phyloP scores from a whole-genome alignment of 2,797 vertebrate genomes.

The Xerus rutilus region DNA sequence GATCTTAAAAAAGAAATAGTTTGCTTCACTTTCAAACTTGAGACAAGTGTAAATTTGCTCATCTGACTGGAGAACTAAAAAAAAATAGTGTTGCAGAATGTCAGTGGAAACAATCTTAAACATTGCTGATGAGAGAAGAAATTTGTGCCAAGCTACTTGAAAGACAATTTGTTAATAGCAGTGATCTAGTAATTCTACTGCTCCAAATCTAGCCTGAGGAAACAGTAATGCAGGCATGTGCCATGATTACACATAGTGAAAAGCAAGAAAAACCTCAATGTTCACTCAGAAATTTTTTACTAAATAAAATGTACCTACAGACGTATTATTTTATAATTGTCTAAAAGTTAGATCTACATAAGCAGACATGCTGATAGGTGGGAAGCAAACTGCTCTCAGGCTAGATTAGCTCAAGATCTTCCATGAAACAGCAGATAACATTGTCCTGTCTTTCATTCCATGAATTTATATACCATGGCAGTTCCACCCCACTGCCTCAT shows the following conservation, averaged over 20 bases:
- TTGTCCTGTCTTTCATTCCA: not conserved
- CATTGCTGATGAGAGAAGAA: not conserved
- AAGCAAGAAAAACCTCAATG: not conserved
- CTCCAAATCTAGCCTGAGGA: not conserved
- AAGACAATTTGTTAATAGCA: slow-evolving; percentile 34
- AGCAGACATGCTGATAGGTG: not conserved
- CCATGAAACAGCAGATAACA: not conserved
- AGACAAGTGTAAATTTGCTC: slow-evolving; percentile 30
- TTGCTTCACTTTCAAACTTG: slow-evolving; percentile 42
- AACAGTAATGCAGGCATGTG: not conserved
- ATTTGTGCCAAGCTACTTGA: not conserved
- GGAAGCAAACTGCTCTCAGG: not conserved
- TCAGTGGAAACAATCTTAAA: slow-evolving; percentile 35
- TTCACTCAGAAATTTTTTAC: slow-evolving; percentile 4
- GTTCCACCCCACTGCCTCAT: not conserved
- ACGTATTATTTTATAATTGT: not conserved
- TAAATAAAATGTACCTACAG: not conserved
- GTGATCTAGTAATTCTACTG: not conserved
- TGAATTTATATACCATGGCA: not conserved
- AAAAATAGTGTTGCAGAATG: not conserved
- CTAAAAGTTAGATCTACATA: not conserved
- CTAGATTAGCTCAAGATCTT: not conserved
- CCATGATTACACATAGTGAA: not conserved
- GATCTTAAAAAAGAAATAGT: not conserved
- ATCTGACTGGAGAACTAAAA: slow-evolving; percentile 2